Conservation (phyloP, 1,140 invertebrate genomes). For the Hypothenemus hampei region DNA sequence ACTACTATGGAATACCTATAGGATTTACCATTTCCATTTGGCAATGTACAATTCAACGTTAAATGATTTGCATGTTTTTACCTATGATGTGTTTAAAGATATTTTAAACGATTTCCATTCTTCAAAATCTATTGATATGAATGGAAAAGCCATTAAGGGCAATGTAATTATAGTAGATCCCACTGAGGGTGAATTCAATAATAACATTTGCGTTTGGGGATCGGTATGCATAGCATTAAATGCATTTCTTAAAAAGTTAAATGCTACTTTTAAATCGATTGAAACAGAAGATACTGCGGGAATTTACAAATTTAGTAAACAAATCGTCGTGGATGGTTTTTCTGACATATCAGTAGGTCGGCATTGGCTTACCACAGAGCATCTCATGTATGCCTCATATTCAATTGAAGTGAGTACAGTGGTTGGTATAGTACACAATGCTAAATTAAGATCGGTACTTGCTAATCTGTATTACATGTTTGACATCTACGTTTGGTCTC, state of each 20-base stretch:
- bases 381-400: background rate
- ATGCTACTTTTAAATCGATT: background rate
- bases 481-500: constrained; percentile 6
- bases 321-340: background rate
- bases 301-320: background rate
- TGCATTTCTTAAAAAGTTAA: constrained; percentile 5
- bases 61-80: background rate
- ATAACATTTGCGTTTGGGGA: constrained; percentile 5
- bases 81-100: constrained; percentile 10
- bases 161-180: background rate
- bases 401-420: background rate
- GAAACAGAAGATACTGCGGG: background rate
- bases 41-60: background rate
- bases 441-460: constrained; percentile 1
- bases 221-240: background rate
- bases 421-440: constrained; percentile 3
- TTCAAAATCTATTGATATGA: background rate
- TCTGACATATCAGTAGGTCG: constrained; percentile 5
- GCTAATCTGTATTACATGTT: constrained; percentile 3
- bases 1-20: background rate
- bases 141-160: constrained; percentile 8
- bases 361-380: background rate
- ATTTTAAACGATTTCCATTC: background rate
- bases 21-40: background rate
- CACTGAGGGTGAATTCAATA: background rate